phyloP scores from a whole-genome alignment of 2,113 vertebrate genomes.

The Chaetodon trifascialis region DNA sequence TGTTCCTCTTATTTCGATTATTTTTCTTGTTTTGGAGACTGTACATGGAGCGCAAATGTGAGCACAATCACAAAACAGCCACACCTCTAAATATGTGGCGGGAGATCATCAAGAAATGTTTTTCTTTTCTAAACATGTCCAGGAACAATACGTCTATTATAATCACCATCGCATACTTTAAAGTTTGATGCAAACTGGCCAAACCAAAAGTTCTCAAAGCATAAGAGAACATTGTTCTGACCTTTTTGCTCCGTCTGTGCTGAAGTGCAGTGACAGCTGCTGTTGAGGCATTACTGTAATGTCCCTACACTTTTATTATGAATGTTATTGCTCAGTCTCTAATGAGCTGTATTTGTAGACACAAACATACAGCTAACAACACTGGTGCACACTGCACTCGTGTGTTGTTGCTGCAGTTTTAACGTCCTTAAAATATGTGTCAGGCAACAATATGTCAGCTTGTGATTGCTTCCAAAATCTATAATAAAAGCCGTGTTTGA shows the following conservation, averaged over 20 bases:
- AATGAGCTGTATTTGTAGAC: not conserved
- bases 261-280: not conserved
- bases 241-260: not conserved
- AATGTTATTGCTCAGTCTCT: not conserved
- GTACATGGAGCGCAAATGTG: not conserved
- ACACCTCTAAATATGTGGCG: not conserved
- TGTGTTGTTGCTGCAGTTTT: not conserved
- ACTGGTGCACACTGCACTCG: not conserved
- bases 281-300: not conserved
- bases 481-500: not conserved
- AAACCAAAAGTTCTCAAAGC: slow-evolving; percentile 6
- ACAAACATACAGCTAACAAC: not conserved
- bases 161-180: not conserved
- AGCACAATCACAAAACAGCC: not conserved
- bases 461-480: not conserved
- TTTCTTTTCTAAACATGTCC: not conserved
- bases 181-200: not conserved
- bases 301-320: not conserved
- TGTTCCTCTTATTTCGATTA: not conserved
- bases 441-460: not conserved
- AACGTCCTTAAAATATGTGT: not conserved
- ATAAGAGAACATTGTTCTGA: not conserved
- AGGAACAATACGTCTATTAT: not conserved
- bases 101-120: not conserved
- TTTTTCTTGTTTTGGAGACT: not conserved